Evolutionary conservation across 2,113 vertebrate species (phyloP).

Genomic region (Tupaia tana): DNA sequence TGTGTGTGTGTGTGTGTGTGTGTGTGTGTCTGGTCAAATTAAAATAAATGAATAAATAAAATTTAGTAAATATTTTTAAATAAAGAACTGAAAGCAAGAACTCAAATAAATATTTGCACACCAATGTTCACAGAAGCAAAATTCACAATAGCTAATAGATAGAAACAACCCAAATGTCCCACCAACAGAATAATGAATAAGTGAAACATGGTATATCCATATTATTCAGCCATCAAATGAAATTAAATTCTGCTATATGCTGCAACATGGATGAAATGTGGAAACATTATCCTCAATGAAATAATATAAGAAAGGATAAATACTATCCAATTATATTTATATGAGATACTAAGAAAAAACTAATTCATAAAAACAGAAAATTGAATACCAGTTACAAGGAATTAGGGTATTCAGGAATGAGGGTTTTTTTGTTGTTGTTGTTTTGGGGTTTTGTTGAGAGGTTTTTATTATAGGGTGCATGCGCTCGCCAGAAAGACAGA

Average conservation of each 20-base stretch:
- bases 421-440: background rate
- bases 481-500: too few relatives aligned
- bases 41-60: too few relatives aligned
- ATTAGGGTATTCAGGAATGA: too few relatives aligned
- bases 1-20: too few relatives aligned
- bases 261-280: background rate
- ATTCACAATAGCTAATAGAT: constrained; percentile 12
- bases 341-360: background rate
- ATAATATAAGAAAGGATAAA: constrained; percentile 20
- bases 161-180: background rate
- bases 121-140: background rate
- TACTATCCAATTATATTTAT: background rate
- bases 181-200: background rate
- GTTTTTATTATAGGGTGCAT: too few relatives aligned
- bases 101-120: background rate
- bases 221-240: constrained; percentile 22
- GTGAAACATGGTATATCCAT: background rate
- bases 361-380: constrained; percentile 11
- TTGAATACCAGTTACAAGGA: background rate
- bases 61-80: too few relatives aligned
- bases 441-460: background rate
- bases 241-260: constrained; percentile 34
- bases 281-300: constrained; percentile 40
- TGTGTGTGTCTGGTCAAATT: too few relatives aligned
- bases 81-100: background rate